Conservation (phyloP, 2,888 invertebrate genomes). For the Caenorhabditis doughertyi region DNA sequence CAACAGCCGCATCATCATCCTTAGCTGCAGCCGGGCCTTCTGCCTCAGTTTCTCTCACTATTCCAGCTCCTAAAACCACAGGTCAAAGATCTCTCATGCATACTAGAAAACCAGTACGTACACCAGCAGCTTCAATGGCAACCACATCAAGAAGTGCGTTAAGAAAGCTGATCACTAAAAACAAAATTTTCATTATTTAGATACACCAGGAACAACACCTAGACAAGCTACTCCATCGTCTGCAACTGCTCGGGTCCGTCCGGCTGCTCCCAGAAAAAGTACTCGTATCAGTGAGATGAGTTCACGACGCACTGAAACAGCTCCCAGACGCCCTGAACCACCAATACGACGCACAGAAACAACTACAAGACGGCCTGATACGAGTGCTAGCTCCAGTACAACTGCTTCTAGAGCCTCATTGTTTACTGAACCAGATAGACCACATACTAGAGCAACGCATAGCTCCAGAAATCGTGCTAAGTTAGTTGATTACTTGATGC, state of each 20-base stretch:
- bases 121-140: neutral
- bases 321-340: too few species aligned
- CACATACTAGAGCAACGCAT: constrained; percentile 49
- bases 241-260: neutral
- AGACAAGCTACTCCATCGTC: constrained; percentile 1
- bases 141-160: neutral
- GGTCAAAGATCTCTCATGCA: neutral
- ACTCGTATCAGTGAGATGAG: constrained; percentile 44
- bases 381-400: neutral
- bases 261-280: constrained; percentile 50
- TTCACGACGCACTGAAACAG: constrained; percentile 16
- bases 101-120: too few species aligned
- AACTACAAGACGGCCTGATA: neutral
- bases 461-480: constrained; percentile 46
- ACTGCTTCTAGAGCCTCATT: neutral
- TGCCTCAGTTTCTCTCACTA: neutral
- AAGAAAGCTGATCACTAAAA: neutral
- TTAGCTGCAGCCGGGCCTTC: neutral
- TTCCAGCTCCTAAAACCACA: neutral
- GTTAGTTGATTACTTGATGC: neutral
- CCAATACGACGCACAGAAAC: too few species aligned
- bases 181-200: neutral
- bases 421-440: constrained; percentile 41
- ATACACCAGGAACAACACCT: neutral
- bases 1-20: neutral